Evolutionary conservation across 2,888 invertebrate species (phyloP).

Genomic region (Cenopis cana): DNA sequence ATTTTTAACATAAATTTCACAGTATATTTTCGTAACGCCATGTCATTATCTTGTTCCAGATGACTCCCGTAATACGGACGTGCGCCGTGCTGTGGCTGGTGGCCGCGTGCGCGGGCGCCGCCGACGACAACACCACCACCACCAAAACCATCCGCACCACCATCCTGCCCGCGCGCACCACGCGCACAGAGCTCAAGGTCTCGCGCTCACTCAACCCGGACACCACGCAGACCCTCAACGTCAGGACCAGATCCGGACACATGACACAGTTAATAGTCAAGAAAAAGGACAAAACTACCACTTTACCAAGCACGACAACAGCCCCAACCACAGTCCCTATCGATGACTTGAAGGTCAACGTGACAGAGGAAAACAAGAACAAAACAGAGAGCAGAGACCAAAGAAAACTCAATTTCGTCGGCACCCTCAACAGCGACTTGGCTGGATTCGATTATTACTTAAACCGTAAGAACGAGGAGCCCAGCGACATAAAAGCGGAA

Average conservation of each 20-base stretch:
- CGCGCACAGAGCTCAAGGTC: constrained; percentile 91
- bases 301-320: constrained; percentile 60
- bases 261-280: constrained; percentile 92
- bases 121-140: constrained; percentile 73
- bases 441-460: constrained; percentile 81
- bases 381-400: constrained; percentile 78
- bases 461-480: constrained; percentile 75
- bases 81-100: constrained; percentile 71
- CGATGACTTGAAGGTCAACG: constrained; percentile 61
- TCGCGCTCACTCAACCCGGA: constrained; percentile 91
- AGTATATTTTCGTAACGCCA: not conserved
- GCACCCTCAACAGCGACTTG: constrained; percentile 73
- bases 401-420: constrained; percentile 73
- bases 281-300: constrained; percentile 86
- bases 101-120: constrained; percentile 58
- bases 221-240: constrained; percentile 90
- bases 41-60: constrained; percentile 66
- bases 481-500: constrained; percentile 78
- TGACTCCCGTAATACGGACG: constrained; percentile 79
- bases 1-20: too few relatives aligned
- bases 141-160: constrained; percentile 76
- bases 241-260: constrained; percentile 90
- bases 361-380: constrained; percentile 65
- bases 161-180: constrained; percentile 84
- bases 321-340: constrained; percentile 65